Base-by-base conservation (phyloP, 35 echinoderm and acorn worm genomes). In the Strongylocentrotus purpuratus region DNA sequence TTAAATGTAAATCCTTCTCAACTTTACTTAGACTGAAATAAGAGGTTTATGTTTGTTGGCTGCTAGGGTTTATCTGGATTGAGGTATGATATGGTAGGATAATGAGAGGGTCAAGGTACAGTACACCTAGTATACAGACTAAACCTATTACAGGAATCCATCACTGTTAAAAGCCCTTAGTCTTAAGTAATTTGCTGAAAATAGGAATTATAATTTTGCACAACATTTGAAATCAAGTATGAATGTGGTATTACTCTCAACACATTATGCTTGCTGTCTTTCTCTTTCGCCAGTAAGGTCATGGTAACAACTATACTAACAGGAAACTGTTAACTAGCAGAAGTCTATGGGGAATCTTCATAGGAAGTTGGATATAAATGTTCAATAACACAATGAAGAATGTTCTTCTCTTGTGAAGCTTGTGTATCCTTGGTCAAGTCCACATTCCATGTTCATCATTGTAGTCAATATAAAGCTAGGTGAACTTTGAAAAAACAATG, bases 21-120 rank as follows among this genome's bases (percentile, higher is more conserved):
- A 7, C 65, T 78, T 78, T 78, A 78, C 25, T 78, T 78, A 28
- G 20, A 28, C 28, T 28, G 20, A 78, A 28, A 78, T 78, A 15
- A 78, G 20, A n/a, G 65, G 7, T 28, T 28, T 78, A 5, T 78
- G 65, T 78, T 78, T 78, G 65, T 28, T 78, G 20, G 65, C 22
- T 78, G 65, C 65, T 7, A 59, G 7, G 65, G 65, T 78, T 78
- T 78, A 78, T 78, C 65, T 78, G 65, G 65, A 78, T 78, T 78
- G 20, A 78, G 28, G 10, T 14, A 78, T 78, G 65, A 78, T 78
- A 78, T 28, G 20, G 65, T 28, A 78, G 65, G 33, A 89, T 89
- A 32, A 89, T 89, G 87, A 46, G 87, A 89, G 87, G 87, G 87
- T 89, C 87, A 89, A 89, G 32, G 87, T 89, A 45, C 87, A 89